Base-by-base conservation (phyloP, 2,888 invertebrate genomes). In the Papilio elwesi region DNA sequence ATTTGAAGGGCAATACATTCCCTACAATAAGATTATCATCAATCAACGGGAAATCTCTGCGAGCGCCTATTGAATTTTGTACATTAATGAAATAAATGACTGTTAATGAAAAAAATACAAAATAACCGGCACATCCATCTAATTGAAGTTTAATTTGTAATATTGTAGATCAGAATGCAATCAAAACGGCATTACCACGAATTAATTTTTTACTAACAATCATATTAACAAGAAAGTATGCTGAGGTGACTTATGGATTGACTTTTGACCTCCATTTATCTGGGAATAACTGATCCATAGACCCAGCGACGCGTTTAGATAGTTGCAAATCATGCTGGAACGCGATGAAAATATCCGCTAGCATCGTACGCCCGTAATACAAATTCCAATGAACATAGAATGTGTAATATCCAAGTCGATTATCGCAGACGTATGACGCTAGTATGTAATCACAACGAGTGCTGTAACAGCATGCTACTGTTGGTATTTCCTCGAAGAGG, bases 141-240 rank as follows among this genome's bases (percentile, higher is more conserved):
- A 77, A 77, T 75, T 78, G 80, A 79, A 77, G 76, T 85, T 83
- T 86, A 84, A 87, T 86, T 88, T 85, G 89, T 89, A 87, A 87
- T 83, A 81, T 83, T 78, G 83, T 85, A 86, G 85, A 87, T 89
- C 87, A 85, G 86, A 83, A 77, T 77, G 80, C 83, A 81, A 88
- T 91, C 87, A 88, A 85, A 89, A 87, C 85, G 83, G 79, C 84
- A 89, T 89, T 88, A 89, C 80, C 77, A 77, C 73, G 81, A 83
- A 86, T 84, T 84, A 79, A 84, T 87, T 87, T 85, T 87, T 79
- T 71, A 78, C 80, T 83, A 87, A 88, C 85, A 87, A 88, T 87
- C 83, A 85, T 79, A 80, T 70, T 66, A 57, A 65, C 55, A 79
- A 75, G 79, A 83, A 83, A 83, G 83, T 81, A 79, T 79, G 80